Percentiles rank a stretch among this genome's conserved stretches.
phyloP scores from a whole-genome alignment of 2,797 vertebrate genomes.

The Strix occidentalis region DNA sequence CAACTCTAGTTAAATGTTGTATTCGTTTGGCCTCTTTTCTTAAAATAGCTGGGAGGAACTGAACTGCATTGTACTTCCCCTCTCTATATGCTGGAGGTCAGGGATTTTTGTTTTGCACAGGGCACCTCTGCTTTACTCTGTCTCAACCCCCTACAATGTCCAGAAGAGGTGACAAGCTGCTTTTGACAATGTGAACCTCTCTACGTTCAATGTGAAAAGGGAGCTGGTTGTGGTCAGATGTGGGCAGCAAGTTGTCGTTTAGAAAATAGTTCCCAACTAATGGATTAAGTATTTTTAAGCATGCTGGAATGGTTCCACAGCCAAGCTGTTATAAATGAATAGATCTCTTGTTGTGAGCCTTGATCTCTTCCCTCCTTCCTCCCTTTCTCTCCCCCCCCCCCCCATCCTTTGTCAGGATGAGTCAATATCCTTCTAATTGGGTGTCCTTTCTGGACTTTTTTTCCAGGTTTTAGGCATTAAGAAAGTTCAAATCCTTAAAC shows the following conservation, averaged over 20 bases:
- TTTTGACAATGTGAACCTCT: neutral
- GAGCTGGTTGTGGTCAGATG: conserved; percentile 38
- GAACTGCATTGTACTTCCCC: neutral
- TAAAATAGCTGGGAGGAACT: conserved; percentile 57
- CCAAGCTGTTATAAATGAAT: conserved; percentile 65
- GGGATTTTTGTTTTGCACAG: conserved; percentile 2
- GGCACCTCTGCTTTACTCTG: conserved; percentile 7
- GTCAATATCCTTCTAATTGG: conserved; percentile 63
- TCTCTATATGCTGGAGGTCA: neutral
- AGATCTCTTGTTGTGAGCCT: conserved; percentile 61
- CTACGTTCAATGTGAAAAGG: neutral
- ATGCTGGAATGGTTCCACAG: conserved; percentile 52
- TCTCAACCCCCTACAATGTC: neutral
- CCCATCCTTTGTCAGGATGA: conserved; percentile 36
- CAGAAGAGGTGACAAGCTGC: neutral
- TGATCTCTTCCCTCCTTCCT: conserved; percentile 66
- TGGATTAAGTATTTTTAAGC: conserved; percentile 64
- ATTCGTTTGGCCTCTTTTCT: neutral
- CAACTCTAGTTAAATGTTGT: neutral
- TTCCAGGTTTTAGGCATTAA: conserved; percentile 60
- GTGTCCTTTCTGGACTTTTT: conserved; percentile 59
- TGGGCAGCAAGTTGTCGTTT: conserved; percentile 18
- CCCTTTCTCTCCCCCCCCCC: neutral
- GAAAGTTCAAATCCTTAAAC: conserved; percentile 52
- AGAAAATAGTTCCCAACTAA: conserved; percentile 56